Conservation (phyloP, 2,797 vertebrate species). For the Enteromius radiatus region DNA sequence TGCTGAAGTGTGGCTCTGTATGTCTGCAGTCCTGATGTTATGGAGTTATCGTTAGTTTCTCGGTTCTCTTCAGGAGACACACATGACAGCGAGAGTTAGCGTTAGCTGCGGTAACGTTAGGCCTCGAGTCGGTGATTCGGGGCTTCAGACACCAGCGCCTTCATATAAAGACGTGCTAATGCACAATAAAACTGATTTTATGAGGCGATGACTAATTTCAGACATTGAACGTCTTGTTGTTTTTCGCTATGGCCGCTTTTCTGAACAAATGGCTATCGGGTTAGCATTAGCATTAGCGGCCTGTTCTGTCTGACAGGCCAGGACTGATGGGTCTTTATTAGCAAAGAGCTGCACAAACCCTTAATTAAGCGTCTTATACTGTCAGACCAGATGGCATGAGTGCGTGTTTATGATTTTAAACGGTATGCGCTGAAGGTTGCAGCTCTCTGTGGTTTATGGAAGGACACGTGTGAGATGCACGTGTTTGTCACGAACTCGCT, state of each 20-base stretch:
- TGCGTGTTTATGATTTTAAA: not conserved
- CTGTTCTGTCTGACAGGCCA: constrained; percentile 10
- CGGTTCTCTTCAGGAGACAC: not conserved
- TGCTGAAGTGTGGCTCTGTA: too few relatives aligned
- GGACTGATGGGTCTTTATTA: too few relatives aligned
- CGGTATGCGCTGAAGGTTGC: too few relatives aligned
- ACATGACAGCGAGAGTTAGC: not conserved
- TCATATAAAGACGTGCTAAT: not conserved
- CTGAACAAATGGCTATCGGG: constrained; percentile 11
- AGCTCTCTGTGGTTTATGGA: not conserved
- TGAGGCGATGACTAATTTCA: not conserved
- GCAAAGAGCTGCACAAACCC: not conserved
- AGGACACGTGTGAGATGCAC: constrained; percentile 52
- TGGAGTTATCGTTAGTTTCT: not conserved
- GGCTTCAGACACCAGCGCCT: too few relatives aligned
- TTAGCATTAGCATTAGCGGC: constrained; percentile 46
- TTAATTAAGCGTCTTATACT: accelerated
- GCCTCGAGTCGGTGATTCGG: not conserved
- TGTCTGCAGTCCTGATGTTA: too few relatives aligned
- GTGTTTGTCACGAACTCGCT: constrained; percentile 14
- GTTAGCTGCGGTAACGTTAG: not conserved
- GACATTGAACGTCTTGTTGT: not conserved
- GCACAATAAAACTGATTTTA: accelerated
- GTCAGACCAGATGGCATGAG: not conserved
- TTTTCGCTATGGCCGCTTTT: not conserved